These are phyloP conservation scores for Pardosa pseudoannulata DNA, from an alignment of 2,888 invertebrate genomes.

Conservation along the genomic window DNA sequence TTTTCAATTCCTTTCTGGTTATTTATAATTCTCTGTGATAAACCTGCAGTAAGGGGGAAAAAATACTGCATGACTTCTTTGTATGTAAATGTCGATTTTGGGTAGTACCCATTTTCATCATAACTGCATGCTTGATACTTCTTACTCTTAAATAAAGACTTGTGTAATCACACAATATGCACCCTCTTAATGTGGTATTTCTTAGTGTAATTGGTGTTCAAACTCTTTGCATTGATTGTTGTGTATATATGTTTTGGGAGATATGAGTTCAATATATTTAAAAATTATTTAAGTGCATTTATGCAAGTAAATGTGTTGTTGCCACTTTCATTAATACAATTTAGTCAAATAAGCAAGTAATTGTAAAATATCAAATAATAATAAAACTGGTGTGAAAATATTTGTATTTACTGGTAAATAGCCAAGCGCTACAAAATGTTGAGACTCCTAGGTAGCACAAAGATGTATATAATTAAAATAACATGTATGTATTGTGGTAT, in stretches of 20 bases:
- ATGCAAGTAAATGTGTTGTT: background rate
- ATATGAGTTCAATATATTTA: background rate
- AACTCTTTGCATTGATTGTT: constrained; percentile 2
- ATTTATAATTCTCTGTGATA: constrained; percentile 16
- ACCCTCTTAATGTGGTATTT: constrained; percentile 7
- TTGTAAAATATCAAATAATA: background rate
- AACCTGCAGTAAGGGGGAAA: background rate
- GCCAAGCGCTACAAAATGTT: background rate
- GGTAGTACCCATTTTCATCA: background rate
- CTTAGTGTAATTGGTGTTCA: constrained; percentile 1
- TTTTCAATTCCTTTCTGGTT: background rate
- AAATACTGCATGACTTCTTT: background rate
- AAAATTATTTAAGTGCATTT: background rate
- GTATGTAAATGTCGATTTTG: background rate
- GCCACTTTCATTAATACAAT: background rate
- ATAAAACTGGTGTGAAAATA: background rate
- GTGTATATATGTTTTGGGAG: background rate
- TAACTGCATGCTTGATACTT: constrained; percentile 18
- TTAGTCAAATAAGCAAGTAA: background rate
- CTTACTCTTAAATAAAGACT: constrained; percentile 21
- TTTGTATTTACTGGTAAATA: constrained; percentile 7
- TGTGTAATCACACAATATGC: no score
- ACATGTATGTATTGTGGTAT: background rate
- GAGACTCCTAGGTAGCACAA: background rate
- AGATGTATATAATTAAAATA: background rate